Evolutionary conservation across 2,113 vertebrate genomes (phyloP).

Genomic region (Tychaedon coryphoeus): DNA sequence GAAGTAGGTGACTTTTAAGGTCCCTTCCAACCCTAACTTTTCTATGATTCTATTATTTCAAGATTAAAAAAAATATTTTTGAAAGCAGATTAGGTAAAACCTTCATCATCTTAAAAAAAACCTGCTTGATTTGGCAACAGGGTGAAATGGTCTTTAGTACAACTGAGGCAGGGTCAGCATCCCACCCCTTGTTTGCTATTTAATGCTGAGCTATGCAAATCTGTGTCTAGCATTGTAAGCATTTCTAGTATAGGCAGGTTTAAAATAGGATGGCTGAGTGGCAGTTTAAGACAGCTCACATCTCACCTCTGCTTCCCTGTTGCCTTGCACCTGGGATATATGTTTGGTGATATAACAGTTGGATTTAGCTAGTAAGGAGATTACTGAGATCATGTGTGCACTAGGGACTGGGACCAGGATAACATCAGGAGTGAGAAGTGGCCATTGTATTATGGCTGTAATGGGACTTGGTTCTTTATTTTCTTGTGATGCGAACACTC

Average conservation of each 20-base stretch:
- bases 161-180: neutral
- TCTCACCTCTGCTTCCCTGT: neutral
- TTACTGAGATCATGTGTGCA: neutral
- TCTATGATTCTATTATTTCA: neutral
- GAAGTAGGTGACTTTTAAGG: neutral
- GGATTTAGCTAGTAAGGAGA: neutral
- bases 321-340: neutral
- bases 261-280: neutral
- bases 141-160: neutral
- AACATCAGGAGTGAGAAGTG: neutral
- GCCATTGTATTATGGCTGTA: neutral
- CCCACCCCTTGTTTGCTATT: neutral
- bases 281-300: neutral
- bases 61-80: neutral
- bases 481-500: neutral
- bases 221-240: neutral
- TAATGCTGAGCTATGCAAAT: neutral
- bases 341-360: neutral
- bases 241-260: neutral
- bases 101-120: neutral
- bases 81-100: neutral
- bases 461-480: neutral
- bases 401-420: neutral
- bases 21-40: neutral
- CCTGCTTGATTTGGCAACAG: neutral